Conservation (phyloP, 2,888 invertebrate genomes). For the Mellilla xanthometata region DNA sequence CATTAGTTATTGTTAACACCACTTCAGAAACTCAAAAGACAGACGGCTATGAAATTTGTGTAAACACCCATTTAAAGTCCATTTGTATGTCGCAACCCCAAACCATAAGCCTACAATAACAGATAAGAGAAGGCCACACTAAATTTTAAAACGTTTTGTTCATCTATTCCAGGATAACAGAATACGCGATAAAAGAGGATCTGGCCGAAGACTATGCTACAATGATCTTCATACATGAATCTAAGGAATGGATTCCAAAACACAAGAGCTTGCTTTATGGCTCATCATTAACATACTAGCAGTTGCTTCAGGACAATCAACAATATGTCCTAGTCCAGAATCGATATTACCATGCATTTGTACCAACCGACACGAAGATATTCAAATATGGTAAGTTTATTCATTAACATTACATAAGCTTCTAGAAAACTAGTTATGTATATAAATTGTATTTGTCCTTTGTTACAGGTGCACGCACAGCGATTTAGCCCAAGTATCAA, state of each 20-base stretch:
- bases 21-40: too few species aligned
- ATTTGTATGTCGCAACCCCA: too few species aligned
- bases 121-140: too few species aligned
- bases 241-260: slow-evolving; percentile 68
- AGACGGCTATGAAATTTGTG: too few species aligned
- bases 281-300: slow-evolving; percentile 47
- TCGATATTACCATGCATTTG: slow-evolving; percentile 92
- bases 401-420: too few species aligned
- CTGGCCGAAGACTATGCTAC: slow-evolving; percentile 50
- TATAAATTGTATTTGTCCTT: background rate
- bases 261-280: slow-evolving; percentile 57
- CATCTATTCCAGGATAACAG: too few species aligned
- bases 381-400: slow-evolving; percentile 93
- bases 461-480: slow-evolving; percentile 94
- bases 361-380: slow-evolving; percentile 88
- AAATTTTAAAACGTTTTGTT: too few species aligned
- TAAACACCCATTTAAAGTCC: too few species aligned
- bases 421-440: background rate
- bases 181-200: background rate
- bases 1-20: too few species aligned
- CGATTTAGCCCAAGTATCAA: slow-evolving; percentile 89
- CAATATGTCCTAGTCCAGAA: slow-evolving; percentile 88
- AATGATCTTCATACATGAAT: slow-evolving; percentile 61
- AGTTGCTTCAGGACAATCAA: slow-evolving; percentile 42
- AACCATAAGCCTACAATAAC: too few species aligned